These are phyloP conservation scores for Passer domesticus DNA, from an alignment of 2,113 vertebrate species.

Conservation along the genomic window DNA sequence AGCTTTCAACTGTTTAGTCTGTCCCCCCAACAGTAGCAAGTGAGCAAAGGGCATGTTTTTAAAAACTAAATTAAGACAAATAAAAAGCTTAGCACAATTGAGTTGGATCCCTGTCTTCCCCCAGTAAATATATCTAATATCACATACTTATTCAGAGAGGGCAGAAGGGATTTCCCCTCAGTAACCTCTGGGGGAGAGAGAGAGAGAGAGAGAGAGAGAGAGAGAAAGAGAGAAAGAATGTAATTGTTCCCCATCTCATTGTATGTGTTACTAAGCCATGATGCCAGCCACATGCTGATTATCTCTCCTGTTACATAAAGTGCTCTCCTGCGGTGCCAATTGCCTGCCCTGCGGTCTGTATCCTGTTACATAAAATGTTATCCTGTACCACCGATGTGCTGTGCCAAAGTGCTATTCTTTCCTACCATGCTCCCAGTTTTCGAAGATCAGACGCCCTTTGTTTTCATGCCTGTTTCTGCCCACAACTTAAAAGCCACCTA, in stretches of 20 bases:
- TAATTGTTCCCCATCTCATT: background rate
- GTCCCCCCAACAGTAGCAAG: background rate
- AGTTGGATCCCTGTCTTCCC: background rate
- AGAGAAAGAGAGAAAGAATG: background rate
- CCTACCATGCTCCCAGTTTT: background rate
- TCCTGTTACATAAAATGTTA: constrained; percentile 33
- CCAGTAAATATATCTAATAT: constrained; percentile 25
- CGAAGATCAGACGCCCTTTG: background rate
- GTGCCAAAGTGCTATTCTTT: background rate
- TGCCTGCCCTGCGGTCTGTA: background rate
- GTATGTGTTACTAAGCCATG: background rate
- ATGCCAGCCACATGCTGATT: constrained; percentile 52
- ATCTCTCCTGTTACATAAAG: constrained; percentile 54
- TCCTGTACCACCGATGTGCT: background rate
- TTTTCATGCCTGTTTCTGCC: constrained; percentile 1
- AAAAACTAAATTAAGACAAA: constrained; percentile 26
- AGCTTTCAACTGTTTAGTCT: background rate
- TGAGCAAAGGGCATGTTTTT: background rate
- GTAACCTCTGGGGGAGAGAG: background rate
- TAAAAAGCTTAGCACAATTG: constrained; percentile 14
- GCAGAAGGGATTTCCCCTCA: background rate
- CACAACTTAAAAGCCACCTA: constrained; percentile 34
- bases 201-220: background rate
- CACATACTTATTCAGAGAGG: background rate
- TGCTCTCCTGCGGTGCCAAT: background rate